Percentiles rank a stretch among this genome's conserved stretches.
Evolutionary conservation across 2,888 invertebrate species (phyloP).

Genomic region (Fissipunctia ypsillon): DNA sequence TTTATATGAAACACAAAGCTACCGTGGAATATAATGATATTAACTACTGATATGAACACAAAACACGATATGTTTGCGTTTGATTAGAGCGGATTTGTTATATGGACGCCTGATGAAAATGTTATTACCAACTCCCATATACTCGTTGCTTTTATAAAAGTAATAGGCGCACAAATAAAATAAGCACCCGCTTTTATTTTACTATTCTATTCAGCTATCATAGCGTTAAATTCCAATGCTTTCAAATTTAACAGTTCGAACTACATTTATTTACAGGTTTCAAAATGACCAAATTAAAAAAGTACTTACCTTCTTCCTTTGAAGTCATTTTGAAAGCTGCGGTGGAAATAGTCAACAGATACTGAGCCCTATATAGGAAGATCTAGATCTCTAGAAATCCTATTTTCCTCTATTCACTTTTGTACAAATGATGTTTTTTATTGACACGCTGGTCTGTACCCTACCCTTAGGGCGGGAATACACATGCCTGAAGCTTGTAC

Average conservation of each 20-base stretch:
- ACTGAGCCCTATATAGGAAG: background rate
- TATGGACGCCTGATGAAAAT: slow-evolving; percentile 56
- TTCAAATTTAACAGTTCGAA: slow-evolving; percentile 9
- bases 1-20: slow-evolving; percentile 23
- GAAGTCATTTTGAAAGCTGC: slow-evolving; percentile 21
- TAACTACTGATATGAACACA: slow-evolving; percentile 33
- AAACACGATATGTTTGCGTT: slow-evolving; percentile 12
- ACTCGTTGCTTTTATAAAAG: slow-evolving; percentile 48
- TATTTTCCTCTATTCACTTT: background rate
- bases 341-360: background rate
- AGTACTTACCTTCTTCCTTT: background rate
- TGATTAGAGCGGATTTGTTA: slow-evolving; percentile 7
- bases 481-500: no score
- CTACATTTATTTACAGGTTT: slow-evolving; percentile 1
- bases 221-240: slow-evolving; percentile 19
- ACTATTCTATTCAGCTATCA: slow-evolving; percentile 6
- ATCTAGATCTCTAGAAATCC: background rate
- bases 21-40: slow-evolving; percentile 22
- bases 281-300: background rate
- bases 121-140: slow-evolving; percentile 24
- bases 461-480: no score
- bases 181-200: slow-evolving; percentile 35
- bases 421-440: background rate
- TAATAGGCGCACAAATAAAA: slow-evolving; percentile 50
- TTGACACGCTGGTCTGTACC: slow-evolving; percentile 22